phyloP scores from a whole-genome alignment of 1,140 invertebrate species.

The Brachionus rubens region DNA sequence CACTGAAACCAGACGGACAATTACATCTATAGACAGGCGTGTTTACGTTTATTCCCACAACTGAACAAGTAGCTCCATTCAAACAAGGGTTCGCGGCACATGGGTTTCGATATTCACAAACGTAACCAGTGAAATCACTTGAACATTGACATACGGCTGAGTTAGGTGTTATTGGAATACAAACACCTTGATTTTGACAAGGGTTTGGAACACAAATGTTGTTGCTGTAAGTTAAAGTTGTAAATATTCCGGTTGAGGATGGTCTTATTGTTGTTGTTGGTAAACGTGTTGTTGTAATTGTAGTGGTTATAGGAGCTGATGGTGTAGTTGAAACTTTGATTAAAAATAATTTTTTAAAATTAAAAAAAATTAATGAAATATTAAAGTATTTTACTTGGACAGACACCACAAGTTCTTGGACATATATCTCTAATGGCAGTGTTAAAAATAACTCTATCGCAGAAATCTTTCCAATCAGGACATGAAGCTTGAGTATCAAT shows the following conservation, averaged over 20 bases:
- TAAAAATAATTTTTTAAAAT: no score
- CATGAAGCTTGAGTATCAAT: no score
- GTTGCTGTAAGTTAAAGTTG: neutral
- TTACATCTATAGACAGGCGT: neutral
- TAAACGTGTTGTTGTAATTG: neutral
- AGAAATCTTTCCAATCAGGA: no score
- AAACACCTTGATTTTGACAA: constrained; percentile 54
- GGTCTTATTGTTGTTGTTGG: neutral
- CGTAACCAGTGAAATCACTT: constrained; percentile 51
- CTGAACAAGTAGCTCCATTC: constrained; percentile 43
- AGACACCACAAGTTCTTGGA: no score
- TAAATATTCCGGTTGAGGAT: neutral
- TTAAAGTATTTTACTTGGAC: no score
- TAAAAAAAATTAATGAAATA: no score
- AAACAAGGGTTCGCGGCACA: constrained; percentile 42
- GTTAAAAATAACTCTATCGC: no score
- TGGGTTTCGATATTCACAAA: constrained; percentile 54
- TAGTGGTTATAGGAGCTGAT: neutral
- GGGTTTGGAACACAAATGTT: constrained; percentile 50
- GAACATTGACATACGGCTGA: constrained; percentile 50
- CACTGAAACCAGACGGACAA: constrained; percentile 3
- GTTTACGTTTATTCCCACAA: neutral
- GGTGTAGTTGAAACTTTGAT: neutral
- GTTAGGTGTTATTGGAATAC: constrained; percentile 39
- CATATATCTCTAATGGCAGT: no score